Evolutionary conservation across 2,113 vertebrate species (phyloP).

Genomic region (Penelope pileata): DNA sequence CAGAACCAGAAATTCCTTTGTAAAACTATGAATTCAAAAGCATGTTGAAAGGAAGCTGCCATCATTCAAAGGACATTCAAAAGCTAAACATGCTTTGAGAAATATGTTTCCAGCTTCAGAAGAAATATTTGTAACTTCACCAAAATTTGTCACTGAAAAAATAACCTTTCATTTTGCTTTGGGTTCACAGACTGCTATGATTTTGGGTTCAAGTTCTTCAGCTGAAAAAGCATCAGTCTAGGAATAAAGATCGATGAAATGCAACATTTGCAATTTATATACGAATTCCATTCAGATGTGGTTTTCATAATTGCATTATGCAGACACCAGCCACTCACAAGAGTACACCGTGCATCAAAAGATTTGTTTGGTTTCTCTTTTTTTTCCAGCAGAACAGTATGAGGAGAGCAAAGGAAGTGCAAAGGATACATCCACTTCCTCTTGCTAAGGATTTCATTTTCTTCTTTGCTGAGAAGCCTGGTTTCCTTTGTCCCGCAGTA

Average conservation of each 20-base stretch:
- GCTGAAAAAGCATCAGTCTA: neutral
- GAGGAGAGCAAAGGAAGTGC: neutral
- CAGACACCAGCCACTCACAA: neutral
- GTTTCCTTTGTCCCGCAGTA: slow-evolving; percentile 39
- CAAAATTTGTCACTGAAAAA: neutral
- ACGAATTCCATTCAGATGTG: neutral
- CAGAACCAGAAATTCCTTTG: neutral
- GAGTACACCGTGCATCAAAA: neutral
- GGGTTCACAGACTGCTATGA: neutral
- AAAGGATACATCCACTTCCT: slow-evolving; percentile 2
- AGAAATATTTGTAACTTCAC: neutral
- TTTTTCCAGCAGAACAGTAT: neutral
- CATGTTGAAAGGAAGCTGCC: neutral
- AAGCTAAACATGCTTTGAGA: neutral
- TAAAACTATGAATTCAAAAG: neutral
- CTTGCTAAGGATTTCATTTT: slow-evolving; percentile 38
- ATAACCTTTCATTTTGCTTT: neutral
- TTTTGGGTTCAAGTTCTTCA: neutral
- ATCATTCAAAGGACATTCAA: neutral
- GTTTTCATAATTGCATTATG: neutral
- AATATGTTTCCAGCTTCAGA: neutral
- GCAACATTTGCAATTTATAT: neutral
- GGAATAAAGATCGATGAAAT: neutral
- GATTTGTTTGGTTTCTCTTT: neutral
- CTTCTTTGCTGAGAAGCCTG: slow-evolving; percentile 20